These are phyloP conservation scores for Crocodylus rhombifer DNA, from an alignment of 2,797 vertebrate genomes.

Conservation along the genomic window DNA sequence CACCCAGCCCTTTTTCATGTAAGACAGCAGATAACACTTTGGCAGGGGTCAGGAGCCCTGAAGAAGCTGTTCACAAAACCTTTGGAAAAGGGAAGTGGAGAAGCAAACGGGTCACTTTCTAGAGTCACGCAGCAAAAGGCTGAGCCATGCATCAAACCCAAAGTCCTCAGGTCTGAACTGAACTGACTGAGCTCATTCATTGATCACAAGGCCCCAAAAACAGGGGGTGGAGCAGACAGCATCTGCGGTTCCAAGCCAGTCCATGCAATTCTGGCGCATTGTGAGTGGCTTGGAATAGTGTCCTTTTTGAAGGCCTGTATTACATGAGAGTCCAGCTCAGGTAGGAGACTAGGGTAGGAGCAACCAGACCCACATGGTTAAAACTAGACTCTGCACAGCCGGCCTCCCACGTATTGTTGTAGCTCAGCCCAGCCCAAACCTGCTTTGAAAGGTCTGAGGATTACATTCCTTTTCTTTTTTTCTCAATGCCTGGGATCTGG, in stretches of 20 bases:
- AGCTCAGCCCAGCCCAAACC: background rate
- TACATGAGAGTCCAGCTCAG: background rate
- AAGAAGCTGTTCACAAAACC: background rate
- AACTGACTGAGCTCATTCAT: background rate
- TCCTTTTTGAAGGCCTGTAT: background rate
- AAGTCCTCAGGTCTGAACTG: background rate
- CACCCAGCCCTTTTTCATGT: background rate
- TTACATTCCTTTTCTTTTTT: background rate
- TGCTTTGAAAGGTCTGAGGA: background rate
- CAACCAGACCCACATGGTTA: accelerated
- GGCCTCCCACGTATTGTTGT: background rate
- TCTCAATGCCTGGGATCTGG: background rate
- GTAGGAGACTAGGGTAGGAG: background rate
- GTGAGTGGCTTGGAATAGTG: background rate
- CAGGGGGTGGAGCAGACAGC: background rate
- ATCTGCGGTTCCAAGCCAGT: background rate
- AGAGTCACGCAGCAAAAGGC: background rate
- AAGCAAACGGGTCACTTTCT: background rate
- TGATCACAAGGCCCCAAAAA: background rate
- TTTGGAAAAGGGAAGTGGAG: background rate
- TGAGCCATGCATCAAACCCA: background rate
- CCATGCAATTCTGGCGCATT: too few relatives aligned
- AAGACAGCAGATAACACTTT: background rate
- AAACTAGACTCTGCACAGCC: background rate
- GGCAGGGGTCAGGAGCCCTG: background rate